Evolutionary conservation across 2,113 vertebrate genomes (phyloP).

Genomic region (Acrocephalus kingi): DNA sequence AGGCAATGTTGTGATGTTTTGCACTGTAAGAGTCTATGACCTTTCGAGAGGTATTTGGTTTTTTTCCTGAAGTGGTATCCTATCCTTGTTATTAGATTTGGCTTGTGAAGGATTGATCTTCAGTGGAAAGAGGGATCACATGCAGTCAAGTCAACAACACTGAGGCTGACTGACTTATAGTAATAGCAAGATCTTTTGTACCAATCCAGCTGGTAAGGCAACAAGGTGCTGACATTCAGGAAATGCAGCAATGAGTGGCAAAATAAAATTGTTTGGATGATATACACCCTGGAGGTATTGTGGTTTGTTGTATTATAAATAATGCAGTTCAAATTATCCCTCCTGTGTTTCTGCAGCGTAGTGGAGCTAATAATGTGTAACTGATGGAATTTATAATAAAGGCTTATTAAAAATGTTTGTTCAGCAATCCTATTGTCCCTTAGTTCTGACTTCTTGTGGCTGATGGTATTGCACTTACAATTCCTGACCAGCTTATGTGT

Average conservation of each 20-base stretch:
- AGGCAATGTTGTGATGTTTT: neutral
- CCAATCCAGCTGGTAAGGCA: neutral
- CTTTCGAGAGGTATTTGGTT: neutral
- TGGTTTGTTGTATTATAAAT: constrained; percentile 61
- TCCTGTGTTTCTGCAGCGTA: constrained; percentile 35
- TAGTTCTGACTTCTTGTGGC: constrained; percentile 24
- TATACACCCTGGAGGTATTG: constrained; percentile 13
- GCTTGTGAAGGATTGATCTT: neutral
- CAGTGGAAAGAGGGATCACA: neutral
- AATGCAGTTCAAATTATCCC: constrained; percentile 31
- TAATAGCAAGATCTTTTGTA: neutral
- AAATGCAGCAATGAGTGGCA: constrained; percentile 5
- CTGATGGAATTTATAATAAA: constrained; percentile 74
- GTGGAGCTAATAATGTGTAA: constrained; percentile 69
- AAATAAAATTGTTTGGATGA: constrained; percentile 22
- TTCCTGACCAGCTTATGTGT: neutral
- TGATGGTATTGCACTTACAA: neutral
- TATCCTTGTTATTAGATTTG: neutral
- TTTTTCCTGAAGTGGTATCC: neutral
- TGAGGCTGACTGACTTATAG: neutral
- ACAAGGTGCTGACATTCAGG: constrained; percentile 27
- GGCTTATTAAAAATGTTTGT: constrained; percentile 70
- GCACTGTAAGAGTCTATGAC: neutral
- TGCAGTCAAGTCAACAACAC: neutral
- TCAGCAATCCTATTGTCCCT: constrained; percentile 51